A percentile compares a stretch with the other conserved stretches of the same genome.
Evolutionary conservation across 2,113 vertebrate species (phyloP).

Genomic region (Philantomba maxwellii): DNA sequence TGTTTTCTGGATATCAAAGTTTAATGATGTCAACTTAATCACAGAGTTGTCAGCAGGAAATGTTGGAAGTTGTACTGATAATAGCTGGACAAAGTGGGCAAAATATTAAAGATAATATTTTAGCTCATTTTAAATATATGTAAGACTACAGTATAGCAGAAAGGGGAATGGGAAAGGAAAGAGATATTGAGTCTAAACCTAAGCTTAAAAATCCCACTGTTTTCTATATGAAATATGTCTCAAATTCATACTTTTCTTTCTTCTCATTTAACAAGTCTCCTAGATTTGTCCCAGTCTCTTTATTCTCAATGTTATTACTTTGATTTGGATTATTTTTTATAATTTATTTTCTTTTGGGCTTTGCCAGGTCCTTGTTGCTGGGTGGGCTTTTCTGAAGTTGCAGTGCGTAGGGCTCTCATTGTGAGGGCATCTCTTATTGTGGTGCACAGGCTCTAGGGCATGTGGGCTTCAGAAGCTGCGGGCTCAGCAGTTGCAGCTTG

Average conservation of each 20-base stretch:
- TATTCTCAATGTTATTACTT: neutral
- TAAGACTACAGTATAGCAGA: neutral
- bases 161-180: neutral
- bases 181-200: neutral
- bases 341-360: neutral
- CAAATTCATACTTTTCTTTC: neutral
- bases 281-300: neutral
- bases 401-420: accelerated
- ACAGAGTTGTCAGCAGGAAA: neutral
- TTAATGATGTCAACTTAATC: neutral
- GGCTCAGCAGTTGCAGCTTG: neutral
- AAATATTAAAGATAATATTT: neutral
- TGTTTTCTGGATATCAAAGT: neutral
- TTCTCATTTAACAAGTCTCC: neutral
- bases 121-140: neutral
- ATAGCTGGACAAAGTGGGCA: neutral
- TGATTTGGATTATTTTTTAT: neutral
- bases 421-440: neutral
- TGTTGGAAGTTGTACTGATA: neutral
- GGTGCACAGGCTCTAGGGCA: neutral
- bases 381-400: neutral
- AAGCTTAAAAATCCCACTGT: neutral
- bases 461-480: neutral
- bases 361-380: neutral
- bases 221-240: neutral